phyloP scores from a whole-genome alignment of 2,113 vertebrate species.

The Otolemur garnettii region DNA sequence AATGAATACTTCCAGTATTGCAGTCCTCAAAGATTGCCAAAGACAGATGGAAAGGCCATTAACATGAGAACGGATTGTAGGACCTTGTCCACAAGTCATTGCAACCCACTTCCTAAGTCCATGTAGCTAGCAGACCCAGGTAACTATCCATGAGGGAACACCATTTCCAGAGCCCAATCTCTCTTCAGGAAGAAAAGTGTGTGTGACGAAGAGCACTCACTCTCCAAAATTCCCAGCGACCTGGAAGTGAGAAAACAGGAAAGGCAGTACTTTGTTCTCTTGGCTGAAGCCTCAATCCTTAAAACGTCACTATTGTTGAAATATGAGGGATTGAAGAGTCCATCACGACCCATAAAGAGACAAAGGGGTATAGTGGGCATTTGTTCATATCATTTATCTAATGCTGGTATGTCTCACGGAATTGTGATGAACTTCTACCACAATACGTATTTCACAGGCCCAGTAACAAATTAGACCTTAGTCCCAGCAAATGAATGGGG shows the following conservation, averaged over 20 bases:
- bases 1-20: neutral
- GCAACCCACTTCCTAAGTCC: neutral
- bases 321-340: neutral
- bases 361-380: neutral
- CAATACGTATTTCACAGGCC: constrained; percentile 38
- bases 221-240: neutral
- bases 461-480: neutral
- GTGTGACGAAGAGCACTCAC: neutral
- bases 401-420: neutral
- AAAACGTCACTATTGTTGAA: neutral
- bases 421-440: constrained; percentile 17
- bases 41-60: neutral
- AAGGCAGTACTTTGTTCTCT: neutral
- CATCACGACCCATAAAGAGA: neutral
- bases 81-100: neutral
- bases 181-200: constrained; percentile 21
- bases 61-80: neutral
- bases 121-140: neutral
- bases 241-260: constrained; percentile 6
- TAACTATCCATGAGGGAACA: neutral
- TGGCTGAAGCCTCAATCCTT: neutral
- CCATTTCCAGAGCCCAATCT: neutral
- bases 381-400: neutral
- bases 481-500: neutral
- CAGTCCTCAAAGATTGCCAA: neutral